phyloP scores from a whole-genome alignment of 2,113 vertebrate genomes.

The Bufo gargarizans region DNA sequence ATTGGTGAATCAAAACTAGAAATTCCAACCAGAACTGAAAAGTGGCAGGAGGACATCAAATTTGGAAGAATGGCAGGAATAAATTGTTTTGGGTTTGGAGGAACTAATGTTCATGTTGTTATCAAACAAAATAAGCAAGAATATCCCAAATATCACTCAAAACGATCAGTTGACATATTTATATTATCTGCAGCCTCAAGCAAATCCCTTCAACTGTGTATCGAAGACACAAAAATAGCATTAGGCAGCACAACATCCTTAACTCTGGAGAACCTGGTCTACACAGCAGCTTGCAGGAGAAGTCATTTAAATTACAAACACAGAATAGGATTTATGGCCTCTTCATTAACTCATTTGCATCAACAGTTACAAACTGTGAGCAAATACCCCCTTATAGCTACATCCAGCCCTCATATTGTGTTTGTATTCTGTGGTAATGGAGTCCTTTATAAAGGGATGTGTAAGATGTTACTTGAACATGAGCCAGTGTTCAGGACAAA shows the following conservation, averaged over 20 bases:
- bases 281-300: slow-evolving; percentile 84
- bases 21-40: slow-evolving; percentile 72
- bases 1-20: slow-evolving; percentile 72
- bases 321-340: slow-evolving; percentile 75
- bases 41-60: slow-evolving; percentile 72
- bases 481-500: slow-evolving; percentile 78
- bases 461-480: slow-evolving; percentile 72
- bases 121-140: slow-evolving; percentile 73
- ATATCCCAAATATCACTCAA: slow-evolving; percentile 48
- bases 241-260: slow-evolving; percentile 61
- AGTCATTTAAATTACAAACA: slow-evolving; percentile 79
- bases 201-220: slow-evolving; percentile 71
- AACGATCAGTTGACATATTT: slow-evolving; percentile 71
- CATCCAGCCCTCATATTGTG: slow-evolving; percentile 68
- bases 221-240: slow-evolving; percentile 70
- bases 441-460: slow-evolving; percentile 74
- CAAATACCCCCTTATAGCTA: slow-evolving; percentile 21
- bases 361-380: slow-evolving; percentile 66
- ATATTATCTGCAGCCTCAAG: slow-evolving; percentile 78
- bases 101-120: slow-evolving; percentile 83
- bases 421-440: slow-evolving; percentile 88
- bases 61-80: slow-evolving; percentile 77
- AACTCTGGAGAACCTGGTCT: slow-evolving; percentile 74
- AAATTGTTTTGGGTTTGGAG: slow-evolving; percentile 88
- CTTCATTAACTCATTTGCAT: slow-evolving; percentile 74